These are phyloP conservation scores for Palythoa heliodiscus DNA, from an alignment of 92 coral and sea anemone genomes.

Conservation along the genomic window DNA sequence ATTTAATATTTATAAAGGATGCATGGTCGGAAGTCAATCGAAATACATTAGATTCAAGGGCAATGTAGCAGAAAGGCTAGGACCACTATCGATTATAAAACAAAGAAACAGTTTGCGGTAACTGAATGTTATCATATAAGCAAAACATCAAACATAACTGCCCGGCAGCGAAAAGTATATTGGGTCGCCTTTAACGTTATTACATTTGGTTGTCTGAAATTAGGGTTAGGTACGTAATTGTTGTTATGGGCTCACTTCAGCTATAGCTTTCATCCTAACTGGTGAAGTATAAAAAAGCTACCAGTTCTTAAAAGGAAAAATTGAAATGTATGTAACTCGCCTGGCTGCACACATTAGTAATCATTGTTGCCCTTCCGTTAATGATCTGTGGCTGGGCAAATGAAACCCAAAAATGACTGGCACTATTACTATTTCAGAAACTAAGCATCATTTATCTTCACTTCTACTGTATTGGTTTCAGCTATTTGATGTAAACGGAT, in stretches of 20 bases:
- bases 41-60: not conserved
- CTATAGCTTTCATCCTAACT: not conserved
- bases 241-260: not conserved
- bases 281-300: not conserved
- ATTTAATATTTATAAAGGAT: not conserved
- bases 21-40: constrained; percentile 23
- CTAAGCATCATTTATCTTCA: not conserved
- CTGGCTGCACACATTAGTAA: not conserved
- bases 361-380: not conserved
- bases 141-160: not conserved
- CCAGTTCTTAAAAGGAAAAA: not conserved
- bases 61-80: not conserved
- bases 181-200: not conserved
- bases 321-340: not conserved
- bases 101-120: constrained; percentile 30
- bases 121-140: not conserved
- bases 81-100: constrained; percentile 4
- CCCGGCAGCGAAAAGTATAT: not conserved
- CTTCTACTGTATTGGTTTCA: not conserved
- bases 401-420: not conserved
- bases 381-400: not conserved
- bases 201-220: not conserved
- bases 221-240: not conserved
- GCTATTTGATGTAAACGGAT: not conserved
- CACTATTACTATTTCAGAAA: not conserved